A percentile compares a stretch with the other conserved stretches of the same genome.
Conservation (phyloP, 2,888 invertebrate genomes). For the Meghimatium bilineatum region DNA sequence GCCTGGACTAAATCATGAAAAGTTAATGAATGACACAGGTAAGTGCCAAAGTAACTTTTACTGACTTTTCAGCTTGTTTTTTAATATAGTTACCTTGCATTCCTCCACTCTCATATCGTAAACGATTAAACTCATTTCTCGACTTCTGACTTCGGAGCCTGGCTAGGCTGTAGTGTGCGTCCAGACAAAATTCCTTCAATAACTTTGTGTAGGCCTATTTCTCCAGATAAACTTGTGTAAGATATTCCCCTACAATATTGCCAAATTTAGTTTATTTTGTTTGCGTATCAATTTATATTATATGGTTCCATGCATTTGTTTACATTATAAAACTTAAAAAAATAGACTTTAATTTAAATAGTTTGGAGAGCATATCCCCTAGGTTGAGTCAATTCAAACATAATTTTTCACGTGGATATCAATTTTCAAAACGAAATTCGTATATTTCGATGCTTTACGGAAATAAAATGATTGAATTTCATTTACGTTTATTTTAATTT, state of each 20-base stretch:
- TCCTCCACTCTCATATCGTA: conserved; percentile 36
- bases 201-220: conserved; percentile 32
- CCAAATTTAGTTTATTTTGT: neutral
- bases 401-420: no score
- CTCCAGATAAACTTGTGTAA: neutral
- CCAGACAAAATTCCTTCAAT: conserved; percentile 44
- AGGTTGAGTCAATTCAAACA: no score
- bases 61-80: conserved; percentile 24
- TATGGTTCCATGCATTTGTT: neutral
- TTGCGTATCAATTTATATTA: neutral
- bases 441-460: no score
- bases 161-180: neutral
- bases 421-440: no score
- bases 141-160: conserved; percentile 36
- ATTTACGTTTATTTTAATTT: no score
- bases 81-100: neutral
- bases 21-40: conserved; percentile 48
- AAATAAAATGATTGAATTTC: no score
- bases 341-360: no score
- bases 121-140: neutral
- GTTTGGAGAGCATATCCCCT: no score
- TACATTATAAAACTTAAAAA: neutral
- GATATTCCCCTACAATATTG: neutral
- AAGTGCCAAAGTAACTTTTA: conserved; percentile 29
- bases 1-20: conserved; percentile 50